Percentiles rank a stretch among this genome's conserved stretches.
phyloP scores from a whole-genome alignment of 53 echinoderm and acorn worm species.

The Apostichopus leukothele region DNA sequence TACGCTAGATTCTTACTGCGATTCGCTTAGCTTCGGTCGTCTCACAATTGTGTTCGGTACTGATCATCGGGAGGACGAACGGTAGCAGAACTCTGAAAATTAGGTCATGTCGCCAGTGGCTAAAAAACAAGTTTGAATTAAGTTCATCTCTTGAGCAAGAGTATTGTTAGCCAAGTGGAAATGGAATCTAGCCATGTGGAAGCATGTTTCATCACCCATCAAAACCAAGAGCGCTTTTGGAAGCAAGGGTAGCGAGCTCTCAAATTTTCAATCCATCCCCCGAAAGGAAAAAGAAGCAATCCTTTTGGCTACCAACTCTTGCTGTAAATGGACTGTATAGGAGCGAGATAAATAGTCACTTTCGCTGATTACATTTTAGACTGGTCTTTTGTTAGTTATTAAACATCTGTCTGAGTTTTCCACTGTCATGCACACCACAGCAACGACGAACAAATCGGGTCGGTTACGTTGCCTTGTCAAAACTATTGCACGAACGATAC shows the following conservation, averaged over 20 bases:
- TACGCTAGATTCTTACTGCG: no score
- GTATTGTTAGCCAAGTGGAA: slow-evolving; percentile 35
- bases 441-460: no score
- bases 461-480: no score
- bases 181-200: slow-evolving; percentile 10
- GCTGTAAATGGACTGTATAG: neutral
- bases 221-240: neutral
- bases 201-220: neutral
- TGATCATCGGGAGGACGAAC: neutral
- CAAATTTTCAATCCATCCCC: neutral
- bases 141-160: slow-evolving; percentile 7
- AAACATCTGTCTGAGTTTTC: neutral
- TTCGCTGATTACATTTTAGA: slow-evolving; percentile 14
- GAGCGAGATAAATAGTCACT: slow-evolving; percentile 1
- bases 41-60: no score
- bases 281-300: neutral
- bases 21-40: no score
- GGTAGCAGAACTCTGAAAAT: neutral
- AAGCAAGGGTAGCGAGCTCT: no score
- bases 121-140: slow-evolving; percentile 32
- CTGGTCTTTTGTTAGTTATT: neutral
- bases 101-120: slow-evolving; percentile 38
- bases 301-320: neutral
- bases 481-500: no score
- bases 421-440: no score